phyloP scores from a whole-genome alignment of 2,113 vertebrate species.

The Vulpes ferrilata region DNA sequence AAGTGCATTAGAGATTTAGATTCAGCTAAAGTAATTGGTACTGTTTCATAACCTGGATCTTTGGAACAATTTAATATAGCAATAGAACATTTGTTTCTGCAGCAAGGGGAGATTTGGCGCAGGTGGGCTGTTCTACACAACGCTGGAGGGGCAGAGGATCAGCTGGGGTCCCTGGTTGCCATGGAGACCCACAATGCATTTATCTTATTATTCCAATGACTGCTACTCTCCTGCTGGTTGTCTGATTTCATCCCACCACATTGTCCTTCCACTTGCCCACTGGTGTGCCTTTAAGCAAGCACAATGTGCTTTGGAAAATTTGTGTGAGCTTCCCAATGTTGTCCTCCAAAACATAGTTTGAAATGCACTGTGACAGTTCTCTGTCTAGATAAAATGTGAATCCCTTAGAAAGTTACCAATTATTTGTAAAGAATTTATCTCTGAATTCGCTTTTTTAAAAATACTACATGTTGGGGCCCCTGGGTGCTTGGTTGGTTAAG shows the following conservation, averaged over 20 bases:
- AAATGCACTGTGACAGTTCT: neutral
- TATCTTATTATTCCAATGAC: slow-evolving; percentile 34
- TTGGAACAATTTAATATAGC: slow-evolving; percentile 34
- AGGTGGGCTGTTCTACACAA: slow-evolving; percentile 30
- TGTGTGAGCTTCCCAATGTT: neutral
- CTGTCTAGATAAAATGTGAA: neutral
- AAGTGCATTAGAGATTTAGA: slow-evolving; percentile 41
- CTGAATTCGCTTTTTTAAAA: neutral
- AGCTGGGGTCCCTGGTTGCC: slow-evolving; percentile 62
- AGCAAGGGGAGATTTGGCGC: slow-evolving; percentile 47
- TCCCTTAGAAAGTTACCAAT: neutral
- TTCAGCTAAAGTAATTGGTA: slow-evolving; percentile 19
- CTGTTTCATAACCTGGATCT: slow-evolving; percentile 24
- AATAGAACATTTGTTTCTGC: slow-evolving; percentile 31
- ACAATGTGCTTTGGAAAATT: slow-evolving; percentile 41
- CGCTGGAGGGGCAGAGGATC: slow-evolving; percentile 6
- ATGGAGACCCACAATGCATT: slow-evolving; percentile 59
- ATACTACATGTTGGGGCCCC: neutral
- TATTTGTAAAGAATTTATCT: neutral
- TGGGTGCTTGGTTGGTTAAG: neutral
- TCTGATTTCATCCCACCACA: slow-evolving; percentile 48
- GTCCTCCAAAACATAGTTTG: neutral
- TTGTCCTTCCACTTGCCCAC: neutral
- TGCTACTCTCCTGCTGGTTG: slow-evolving; percentile 49
- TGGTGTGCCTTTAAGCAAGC: neutral